Percentiles rank a stretch among this genome's conserved stretches.
phyloP scores from a whole-genome alignment of 2,888 invertebrate species.

The Acanthopleura granulata region DNA sequence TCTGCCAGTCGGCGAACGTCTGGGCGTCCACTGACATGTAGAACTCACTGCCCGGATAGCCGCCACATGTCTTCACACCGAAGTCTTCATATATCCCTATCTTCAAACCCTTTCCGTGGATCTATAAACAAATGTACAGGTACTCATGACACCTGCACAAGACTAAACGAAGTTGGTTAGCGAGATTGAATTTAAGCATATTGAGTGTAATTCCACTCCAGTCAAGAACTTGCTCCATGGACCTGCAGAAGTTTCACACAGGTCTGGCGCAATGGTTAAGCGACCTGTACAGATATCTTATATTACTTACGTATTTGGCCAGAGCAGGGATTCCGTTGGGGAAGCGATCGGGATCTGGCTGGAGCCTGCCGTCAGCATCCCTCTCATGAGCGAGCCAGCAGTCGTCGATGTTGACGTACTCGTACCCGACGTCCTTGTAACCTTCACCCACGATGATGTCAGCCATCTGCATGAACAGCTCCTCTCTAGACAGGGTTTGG shows the following conservation, averaged over 20 bases:
- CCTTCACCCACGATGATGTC: conserved; percentile 80
- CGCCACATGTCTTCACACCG: conserved; percentile 96
- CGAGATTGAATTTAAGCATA: no score
- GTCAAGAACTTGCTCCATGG: no score
- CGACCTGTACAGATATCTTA: no score
- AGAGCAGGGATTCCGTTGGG: conserved; percentile 92
- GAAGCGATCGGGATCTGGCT: conserved; percentile 88
- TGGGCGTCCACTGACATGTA: conserved; percentile 88
- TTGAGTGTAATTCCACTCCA: no score
- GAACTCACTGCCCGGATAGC: conserved; percentile 93
- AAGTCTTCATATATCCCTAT: conserved; percentile 98
- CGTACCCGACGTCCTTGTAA: conserved; percentile 89
- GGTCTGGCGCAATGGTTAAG: no score
- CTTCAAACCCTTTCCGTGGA: conserved; percentile 79
- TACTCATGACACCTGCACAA: no score
- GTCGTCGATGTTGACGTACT: conserved; percentile 78
- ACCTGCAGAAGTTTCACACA: no score
- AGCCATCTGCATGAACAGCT: conserved; percentile 68
- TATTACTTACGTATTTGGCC: conserved; percentile 92
- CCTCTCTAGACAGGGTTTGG: conserved; percentile 58
- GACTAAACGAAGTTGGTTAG: no score
- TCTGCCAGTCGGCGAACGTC: conserved; percentile 92
- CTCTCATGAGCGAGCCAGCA: conserved; percentile 93
- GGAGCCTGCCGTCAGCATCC: conserved; percentile 79
- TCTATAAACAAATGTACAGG: conserved; percentile 31